phyloP scores from a whole-genome alignment of 2,113 vertebrate species.

The Hydrolagus affinis region DNA sequence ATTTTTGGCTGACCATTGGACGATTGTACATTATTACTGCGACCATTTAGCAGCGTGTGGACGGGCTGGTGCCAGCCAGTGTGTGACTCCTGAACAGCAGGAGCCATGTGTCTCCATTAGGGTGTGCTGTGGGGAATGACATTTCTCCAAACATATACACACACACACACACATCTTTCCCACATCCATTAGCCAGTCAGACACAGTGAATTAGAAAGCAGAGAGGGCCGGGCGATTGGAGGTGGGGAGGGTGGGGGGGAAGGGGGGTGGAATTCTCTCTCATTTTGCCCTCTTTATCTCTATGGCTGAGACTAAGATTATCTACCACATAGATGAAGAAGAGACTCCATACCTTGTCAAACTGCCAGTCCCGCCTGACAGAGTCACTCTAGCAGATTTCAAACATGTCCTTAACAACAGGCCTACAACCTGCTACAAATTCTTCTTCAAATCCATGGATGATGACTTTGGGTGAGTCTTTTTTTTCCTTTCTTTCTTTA shows the following conservation, averaged over 20 bases:
- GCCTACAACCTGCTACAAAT: conserved; percentile 88
- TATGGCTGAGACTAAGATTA: conserved; percentile 98
- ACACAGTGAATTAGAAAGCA: too few relatives aligned
- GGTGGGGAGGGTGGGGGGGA: not conserved
- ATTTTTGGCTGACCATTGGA: too few relatives aligned
- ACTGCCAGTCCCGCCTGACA: conserved; percentile 80
- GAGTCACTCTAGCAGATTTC: conserved; percentile 91
- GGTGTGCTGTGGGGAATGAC: conserved; percentile 18
- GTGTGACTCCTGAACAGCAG: not conserved
- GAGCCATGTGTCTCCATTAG: conserved; percentile 48
- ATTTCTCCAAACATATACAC: too few relatives aligned
- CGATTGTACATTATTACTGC: too few relatives aligned
- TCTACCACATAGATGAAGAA: conserved; percentile 96
- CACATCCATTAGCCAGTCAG: conserved; percentile 34
- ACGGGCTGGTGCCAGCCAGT: not conserved
- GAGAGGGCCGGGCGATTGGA: not conserved
- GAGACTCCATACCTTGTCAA: conserved; percentile 96
- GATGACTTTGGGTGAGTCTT: conserved; percentile 90
- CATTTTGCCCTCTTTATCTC: conserved; percentile 52
- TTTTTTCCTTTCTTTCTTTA: too few relatives aligned
- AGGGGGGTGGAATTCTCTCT: conserved; percentile 20
- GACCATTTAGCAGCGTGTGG: too few relatives aligned
- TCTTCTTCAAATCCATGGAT: conserved; percentile 99
- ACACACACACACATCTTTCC: too few relatives aligned
- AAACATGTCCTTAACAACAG: conserved; percentile 95